Conservation (phyloP, 2,888 invertebrate species). For the Eutolmus rufibarbis region DNA sequence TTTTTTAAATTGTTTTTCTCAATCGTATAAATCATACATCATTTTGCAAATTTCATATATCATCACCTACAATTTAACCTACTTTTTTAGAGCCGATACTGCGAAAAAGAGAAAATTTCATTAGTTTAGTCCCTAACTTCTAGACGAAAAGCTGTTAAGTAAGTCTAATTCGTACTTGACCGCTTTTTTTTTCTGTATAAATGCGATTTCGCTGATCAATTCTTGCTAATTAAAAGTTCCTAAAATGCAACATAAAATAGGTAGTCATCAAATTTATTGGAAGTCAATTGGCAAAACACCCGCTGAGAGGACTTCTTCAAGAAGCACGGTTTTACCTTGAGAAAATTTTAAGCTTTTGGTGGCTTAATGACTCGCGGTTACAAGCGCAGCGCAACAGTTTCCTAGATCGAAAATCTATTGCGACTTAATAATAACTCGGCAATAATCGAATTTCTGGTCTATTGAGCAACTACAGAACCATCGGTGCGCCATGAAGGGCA, state of each 20-base stretch:
- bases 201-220: too few relatives aligned
- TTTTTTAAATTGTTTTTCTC: too few relatives aligned
- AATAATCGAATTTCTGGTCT: slow-evolving; percentile 25
- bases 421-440: not conserved
- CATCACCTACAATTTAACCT: too few relatives aligned
- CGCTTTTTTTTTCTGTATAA: too few relatives aligned
- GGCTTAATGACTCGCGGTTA: not conserved
- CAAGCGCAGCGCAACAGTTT: not conserved
- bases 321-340: not conserved
- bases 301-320: not conserved
- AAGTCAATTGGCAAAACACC: not conserved
- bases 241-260: not conserved
- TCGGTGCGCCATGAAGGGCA: not conserved
- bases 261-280: not conserved
- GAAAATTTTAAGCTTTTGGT: not conserved
- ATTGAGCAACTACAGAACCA: slow-evolving; percentile 12
- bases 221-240: not conserved
- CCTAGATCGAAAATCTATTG: not conserved
- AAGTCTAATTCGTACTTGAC: too few relatives aligned
- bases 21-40: too few relatives aligned
- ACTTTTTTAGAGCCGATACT: too few relatives aligned
- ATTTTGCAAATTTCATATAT: too few relatives aligned
- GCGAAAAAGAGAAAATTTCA: too few relatives aligned
- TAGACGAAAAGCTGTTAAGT: too few relatives aligned
- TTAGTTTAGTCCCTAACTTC: too few relatives aligned